These are phyloP conservation scores for Stomorhina lunata DNA, from an alignment of 2,888 invertebrate species.

Conservation along the genomic window DNA sequence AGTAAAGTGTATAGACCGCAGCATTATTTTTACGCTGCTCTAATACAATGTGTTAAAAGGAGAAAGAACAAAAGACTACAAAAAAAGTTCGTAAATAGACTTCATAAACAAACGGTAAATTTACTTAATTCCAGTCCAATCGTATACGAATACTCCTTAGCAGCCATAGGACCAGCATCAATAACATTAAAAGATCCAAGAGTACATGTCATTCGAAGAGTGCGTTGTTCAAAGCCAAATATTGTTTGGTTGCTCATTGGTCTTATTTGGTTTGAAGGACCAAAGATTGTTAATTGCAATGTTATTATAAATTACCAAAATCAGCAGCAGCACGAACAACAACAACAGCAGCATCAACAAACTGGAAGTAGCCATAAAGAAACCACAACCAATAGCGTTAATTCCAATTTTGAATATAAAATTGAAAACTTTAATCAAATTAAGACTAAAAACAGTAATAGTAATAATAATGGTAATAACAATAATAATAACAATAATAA, in stretches of 20 bases:
- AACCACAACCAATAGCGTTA: slow-evolving; percentile 29
- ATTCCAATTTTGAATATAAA: slow-evolving; percentile 46
- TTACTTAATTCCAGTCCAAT: not conserved
- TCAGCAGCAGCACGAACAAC: slow-evolving; percentile 56
- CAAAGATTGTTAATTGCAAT: slow-evolving; percentile 75
- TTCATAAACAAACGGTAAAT: not conserved
- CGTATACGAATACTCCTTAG: slow-evolving; percentile 6
- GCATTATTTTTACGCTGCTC: slow-evolving; percentile 35
- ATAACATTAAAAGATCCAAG: not conserved
- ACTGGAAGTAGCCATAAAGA: slow-evolving; percentile 16
- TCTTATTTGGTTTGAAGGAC: slow-evolving; percentile 77
- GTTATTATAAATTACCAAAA: slow-evolving; percentile 69
- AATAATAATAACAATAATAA: slow-evolving; percentile 9
- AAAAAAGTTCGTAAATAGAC: slow-evolving; percentile 5
- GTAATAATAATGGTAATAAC: slow-evolving; percentile 24
- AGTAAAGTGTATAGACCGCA: slow-evolving; percentile 43
- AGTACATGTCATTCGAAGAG: slow-evolving; percentile 17
- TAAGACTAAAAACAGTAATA: slow-evolving; percentile 28
- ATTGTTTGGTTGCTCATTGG: slow-evolving; percentile 77
- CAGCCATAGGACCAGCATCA: not conserved
- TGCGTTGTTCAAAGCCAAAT: slow-evolving; percentile 68
- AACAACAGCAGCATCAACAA: slow-evolving; percentile 55
- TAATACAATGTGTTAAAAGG: slow-evolving; percentile 18
- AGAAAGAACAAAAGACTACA: slow-evolving; percentile 11
- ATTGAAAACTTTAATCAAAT: slow-evolving; percentile 44